Conservation (phyloP, 1,140 invertebrate species). For the Holotrichia oblita region DNA sequence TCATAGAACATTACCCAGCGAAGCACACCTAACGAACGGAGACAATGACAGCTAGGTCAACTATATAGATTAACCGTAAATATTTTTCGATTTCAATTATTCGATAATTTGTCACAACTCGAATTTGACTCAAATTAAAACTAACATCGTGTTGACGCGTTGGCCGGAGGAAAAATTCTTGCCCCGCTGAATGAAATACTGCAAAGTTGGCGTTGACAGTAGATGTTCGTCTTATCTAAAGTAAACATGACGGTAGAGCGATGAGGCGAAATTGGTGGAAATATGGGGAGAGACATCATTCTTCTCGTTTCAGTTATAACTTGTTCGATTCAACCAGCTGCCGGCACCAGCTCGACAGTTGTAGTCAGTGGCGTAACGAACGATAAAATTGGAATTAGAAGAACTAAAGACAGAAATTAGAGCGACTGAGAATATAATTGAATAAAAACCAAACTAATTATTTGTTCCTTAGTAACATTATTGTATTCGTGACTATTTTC, state of each 20-base stretch:
- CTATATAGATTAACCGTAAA: not conserved
- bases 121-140: not conserved
- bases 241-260: slow-evolving; percentile 4
- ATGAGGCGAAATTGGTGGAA: not conserved
- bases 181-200: not conserved
- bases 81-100: slow-evolving; percentile 24
- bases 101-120: not conserved
- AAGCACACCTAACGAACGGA: too few species aligned
- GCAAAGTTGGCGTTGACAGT: slow-evolving; percentile 25
- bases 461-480: too few species aligned
- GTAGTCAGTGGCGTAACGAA: not conserved
- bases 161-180: slow-evolving; percentile 8
- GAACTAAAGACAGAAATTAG: too few species aligned
- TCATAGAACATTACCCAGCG: too few species aligned
- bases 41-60: not conserved
- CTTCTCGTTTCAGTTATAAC: not conserved
- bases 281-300: not conserved
- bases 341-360: not conserved
- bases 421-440: too few species aligned
- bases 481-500: too few species aligned
- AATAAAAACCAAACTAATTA: too few species aligned
- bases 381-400: too few species aligned
- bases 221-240: slow-evolving; percentile 23
- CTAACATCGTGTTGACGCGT: not conserved
- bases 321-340: not conserved